Evolutionary conservation across 1,140 invertebrate genomes (phyloP), one percentile per base, ranked within the genome.

Genomic region (Ips typographus): DNA sequence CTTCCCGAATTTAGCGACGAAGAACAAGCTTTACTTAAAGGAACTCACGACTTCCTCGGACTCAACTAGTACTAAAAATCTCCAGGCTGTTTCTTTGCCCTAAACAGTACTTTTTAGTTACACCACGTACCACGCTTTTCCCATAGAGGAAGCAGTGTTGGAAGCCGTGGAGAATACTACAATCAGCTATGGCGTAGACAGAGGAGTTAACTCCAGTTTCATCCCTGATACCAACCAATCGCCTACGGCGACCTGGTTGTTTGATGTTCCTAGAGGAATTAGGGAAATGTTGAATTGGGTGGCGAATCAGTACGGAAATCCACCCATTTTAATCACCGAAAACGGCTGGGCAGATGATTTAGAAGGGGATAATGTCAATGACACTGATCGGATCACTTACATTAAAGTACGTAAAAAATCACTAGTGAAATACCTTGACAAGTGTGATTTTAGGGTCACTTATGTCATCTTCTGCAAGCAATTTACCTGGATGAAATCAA

Each of bases 1-100:
- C 78, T 90, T 38, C 86, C 86, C 0, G 82, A 79, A 60, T 90
- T 90, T 72, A 88, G 84, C 8, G 65, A 77, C 0, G 83, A 85
- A 61, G 87, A 89, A 79, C 80, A 87, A 1, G 73, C 80, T 55
- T 74, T 80, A 38, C 84, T 90, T 5, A 84, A 82, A 56, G 87
- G 80, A 76, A 77, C 73, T 40, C 71, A 73, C 64, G 71, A 79
- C 47, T 78, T 71, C 55, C 57, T 79, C 8, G 78, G 75, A 22
- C 38, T 79, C 6, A 78, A 78, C 40, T 66, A 66, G 65, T 66
- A 59, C 42, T 39, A 40, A 6, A 36, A 51, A 51, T 40, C 8
- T 56, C 4, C 2, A 56, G 5, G 38, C n/a, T 39, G 1, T 6
- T 56, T 2, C 53, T 8, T 59, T 41, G 38, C 39, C 5, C n/a